Evolutionary conservation across 2,888 invertebrate genomes (phyloP).

Genomic region (Drosophila testacea): DNA sequence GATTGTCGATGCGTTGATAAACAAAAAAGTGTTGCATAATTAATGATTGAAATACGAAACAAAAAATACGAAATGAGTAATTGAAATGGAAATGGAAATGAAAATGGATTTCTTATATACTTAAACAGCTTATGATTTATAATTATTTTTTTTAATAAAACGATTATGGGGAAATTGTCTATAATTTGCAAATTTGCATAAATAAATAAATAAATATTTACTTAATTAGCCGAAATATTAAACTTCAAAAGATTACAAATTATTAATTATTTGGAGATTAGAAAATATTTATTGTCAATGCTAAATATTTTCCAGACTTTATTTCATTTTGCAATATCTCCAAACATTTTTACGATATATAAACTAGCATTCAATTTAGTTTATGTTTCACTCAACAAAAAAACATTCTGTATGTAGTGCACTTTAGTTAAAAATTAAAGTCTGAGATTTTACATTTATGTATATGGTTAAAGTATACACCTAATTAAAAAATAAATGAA

Average conservation of each 20-base stretch:
- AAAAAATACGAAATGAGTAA: slow-evolving; percentile 40
- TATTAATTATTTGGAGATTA: slow-evolving; percentile 63
- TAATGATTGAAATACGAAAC: slow-evolving; percentile 45
- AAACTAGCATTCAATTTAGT: slow-evolving; percentile 47
- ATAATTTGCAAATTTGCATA: slow-evolving; percentile 46
- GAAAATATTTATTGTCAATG: slow-evolving; percentile 43
- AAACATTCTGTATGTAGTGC: slow-evolving; percentile 73
- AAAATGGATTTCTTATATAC: slow-evolving; percentile 30
- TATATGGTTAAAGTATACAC: slow-evolving; percentile 73
- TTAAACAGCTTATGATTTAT: slow-evolving; percentile 67
- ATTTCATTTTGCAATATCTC: slow-evolving; percentile 39
- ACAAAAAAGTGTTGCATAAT: slow-evolving; percentile 58
- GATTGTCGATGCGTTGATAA: slow-evolving; percentile 72
- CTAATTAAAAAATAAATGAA: slow-evolving; percentile 53
- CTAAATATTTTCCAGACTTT: slow-evolving; percentile 50
- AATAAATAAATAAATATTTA: slow-evolving; percentile 74
- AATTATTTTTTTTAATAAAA: slow-evolving; percentile 25
- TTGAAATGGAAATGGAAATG: slow-evolving; percentile 16
- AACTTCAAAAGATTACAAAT: slow-evolving; percentile 72
- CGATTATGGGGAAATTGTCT: slow-evolving; percentile 47
- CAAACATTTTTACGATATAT: slow-evolving; percentile 19
- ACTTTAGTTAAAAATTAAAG: slow-evolving; percentile 82
- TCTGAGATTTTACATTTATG: slow-evolving; percentile 82
- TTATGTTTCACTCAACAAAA: slow-evolving; percentile 38
- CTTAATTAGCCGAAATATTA: slow-evolving; percentile 74